Base-by-base conservation (phyloP, 2,113 vertebrate genomes). In the Recurvirostra avosetta region DNA sequence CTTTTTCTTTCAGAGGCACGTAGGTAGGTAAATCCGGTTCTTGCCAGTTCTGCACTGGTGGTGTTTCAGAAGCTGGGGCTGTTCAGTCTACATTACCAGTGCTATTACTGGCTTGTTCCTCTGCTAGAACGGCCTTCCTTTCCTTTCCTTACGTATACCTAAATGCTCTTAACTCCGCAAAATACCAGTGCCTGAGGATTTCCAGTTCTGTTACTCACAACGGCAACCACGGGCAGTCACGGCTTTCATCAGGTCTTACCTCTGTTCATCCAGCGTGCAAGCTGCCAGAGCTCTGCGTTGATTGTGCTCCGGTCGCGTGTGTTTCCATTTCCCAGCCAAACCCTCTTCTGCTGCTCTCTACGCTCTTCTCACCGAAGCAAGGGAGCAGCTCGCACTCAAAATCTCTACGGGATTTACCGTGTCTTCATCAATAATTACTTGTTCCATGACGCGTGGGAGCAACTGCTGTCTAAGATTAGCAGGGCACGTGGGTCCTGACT, bases 1-100 rank as follows among this genome's bases (percentile, higher is more conserved):
- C n/a, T 29, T 50, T 73, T 40, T 25, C 30, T 61, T 21, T 11
- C 8, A 26, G 45, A 32, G 32, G 15, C 29, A 34, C 11, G 2
- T 1, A 0, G 4, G 5, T 19, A 15, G n/a, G 7, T n/a, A 2
- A 45, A 36, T 41, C 32, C 17, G 11, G 0, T 77, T 84, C 58
- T 38, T 87, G 56, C 38, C 52, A 22, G 15, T 67, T 87, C 15
- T 55, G 56, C 41, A 3, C 26, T 62, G 30, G 38, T 49, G 36
- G 6, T 59, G 5, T 41, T 67, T 67, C 40, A 65, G 61, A 30
- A 45, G 9, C 40, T 5, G 8, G 5, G 11, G 71, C 27, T 1
- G 0, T 65, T 75, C 63, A 14, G 13, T 47, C 55, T 87, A 2
- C 15, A 3, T 38, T 66, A 50, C 68, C 58, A 62, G 36, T 40